Base-by-base conservation (phyloP, 2,797 vertebrate genomes). In the Channallabes apus region DNA sequence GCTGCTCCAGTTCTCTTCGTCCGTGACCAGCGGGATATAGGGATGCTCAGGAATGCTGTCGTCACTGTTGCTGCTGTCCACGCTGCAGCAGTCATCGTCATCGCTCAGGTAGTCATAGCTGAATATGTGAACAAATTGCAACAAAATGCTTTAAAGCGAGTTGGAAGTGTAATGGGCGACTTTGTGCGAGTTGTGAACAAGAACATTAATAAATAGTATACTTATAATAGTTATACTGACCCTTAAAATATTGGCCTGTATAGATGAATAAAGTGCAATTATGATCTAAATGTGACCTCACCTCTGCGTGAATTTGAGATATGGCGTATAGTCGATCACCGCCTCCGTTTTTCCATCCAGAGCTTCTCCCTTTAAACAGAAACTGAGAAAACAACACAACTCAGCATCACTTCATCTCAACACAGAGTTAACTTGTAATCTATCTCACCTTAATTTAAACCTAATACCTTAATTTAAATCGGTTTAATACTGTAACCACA, bases 261-360 rank as follows among this genome's bases (percentile, higher is more conserved):
- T 20, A 68, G 22, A 35, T 59, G 58, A 38, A 4, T 61, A 7
- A n/a, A n/a, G 62, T 32, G 51, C 15, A 65, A 17, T 9, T 18
- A 15, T n/a, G 78, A 6, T 2, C 9, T 82, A 59, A 69, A 69
- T 7, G 3, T 24, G 68, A 71, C 5, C 56, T 91, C 84, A 97
- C 96, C 96, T 97, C 91, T 97, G 96, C 0, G 96, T 96, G 92
- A 97, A 97, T 93, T 97, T 97, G 80, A 97, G 92, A 90, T 97
- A 97, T 71, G 96, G 96, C 0, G 96, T 97, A 90, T 97, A 97
- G 87, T 97, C 96, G 1, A 97, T 97, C 88, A 97, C 96, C 80
- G 96, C 95, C 0, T 94, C 94, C 0, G 94, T 96, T 90, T 97
- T 97, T 1, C 96, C 96, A 0, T 97, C 96, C 93, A 97, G 93